phyloP scores from a whole-genome alignment of 1,140 invertebrate species.

The Eriosoma lanigerum region DNA sequence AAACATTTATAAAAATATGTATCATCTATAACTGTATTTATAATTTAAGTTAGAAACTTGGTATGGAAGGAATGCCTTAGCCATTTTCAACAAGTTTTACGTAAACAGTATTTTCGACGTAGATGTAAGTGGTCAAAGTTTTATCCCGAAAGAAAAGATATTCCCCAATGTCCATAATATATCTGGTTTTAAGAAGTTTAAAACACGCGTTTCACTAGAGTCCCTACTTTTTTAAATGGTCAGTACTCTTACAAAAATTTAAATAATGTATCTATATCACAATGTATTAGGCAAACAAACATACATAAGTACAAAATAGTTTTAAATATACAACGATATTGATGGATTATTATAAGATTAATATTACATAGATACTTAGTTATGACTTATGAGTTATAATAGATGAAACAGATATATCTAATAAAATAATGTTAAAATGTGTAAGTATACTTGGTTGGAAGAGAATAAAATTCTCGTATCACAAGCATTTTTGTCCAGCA shows the following conservation, averaged over 20 bases:
- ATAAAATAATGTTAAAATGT: no score
- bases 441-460: no score
- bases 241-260: neutral
- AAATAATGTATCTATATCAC: neutral
- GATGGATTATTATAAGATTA: neutral
- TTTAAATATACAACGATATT: neutral
- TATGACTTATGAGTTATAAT: no score
- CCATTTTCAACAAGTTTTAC: neutral
- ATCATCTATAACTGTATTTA: neutral
- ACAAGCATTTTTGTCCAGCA: no score
- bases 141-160: neutral
- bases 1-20: neutral
- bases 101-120: neutral
- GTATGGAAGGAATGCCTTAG: neutral
- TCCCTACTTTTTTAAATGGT: neutral
- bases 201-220: neutral
- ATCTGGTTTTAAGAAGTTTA: slow-evolving; percentile 4
- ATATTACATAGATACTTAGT: no score
- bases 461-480: no score
- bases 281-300: neutral
- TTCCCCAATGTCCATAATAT: neutral
- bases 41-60: neutral
- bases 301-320: neutral
- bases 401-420: no score
- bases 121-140: neutral